Evolutionary conservation across 1,140 invertebrate genomes (phyloP).

Genomic region (Caenorhabditis brenneri): DNA sequence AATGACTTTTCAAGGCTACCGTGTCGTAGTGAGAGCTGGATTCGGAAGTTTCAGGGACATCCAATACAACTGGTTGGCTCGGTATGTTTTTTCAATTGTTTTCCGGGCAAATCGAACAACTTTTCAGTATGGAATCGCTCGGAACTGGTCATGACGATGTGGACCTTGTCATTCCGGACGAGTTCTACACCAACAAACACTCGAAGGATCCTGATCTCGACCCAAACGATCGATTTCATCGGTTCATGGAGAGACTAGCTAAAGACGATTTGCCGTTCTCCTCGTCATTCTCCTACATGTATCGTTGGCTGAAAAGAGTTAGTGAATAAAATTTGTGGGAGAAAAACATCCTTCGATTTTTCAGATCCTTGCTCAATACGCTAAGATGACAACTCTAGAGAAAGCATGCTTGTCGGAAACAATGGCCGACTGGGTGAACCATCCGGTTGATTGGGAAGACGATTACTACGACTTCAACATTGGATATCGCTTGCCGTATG

Average conservation of each 20-base stretch:
- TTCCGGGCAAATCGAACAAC: too few relatives aligned
- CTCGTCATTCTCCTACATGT: not conserved
- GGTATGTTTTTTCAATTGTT: too few relatives aligned
- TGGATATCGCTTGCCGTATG: not conserved
- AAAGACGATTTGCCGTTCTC: not conserved
- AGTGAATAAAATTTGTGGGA: not conserved
- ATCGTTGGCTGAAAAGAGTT: not conserved
- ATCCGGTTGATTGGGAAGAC: not conserved
- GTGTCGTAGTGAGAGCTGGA: not conserved
- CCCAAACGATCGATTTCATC: not conserved
- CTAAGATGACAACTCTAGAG: not conserved
- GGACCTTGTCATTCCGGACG: not conserved
- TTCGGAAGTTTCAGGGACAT: not conserved
- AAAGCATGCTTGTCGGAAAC: not conserved
- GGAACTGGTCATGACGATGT: not conserved
- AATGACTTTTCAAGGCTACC: not conserved
- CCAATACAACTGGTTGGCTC: not conserved
- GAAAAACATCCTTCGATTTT: not conserved
- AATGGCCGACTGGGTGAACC: not conserved
- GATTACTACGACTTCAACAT: not conserved
- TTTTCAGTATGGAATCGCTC: not conserved
- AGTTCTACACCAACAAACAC: not conserved
- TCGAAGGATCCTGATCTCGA: not conserved
- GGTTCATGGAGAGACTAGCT: not conserved
- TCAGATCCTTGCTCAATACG: not conserved